Evolutionary conservation across 2,888 invertebrate genomes (phyloP), one percentile per base, ranked within the genome.

Genomic region (Stegana nigrithorax): DNA sequence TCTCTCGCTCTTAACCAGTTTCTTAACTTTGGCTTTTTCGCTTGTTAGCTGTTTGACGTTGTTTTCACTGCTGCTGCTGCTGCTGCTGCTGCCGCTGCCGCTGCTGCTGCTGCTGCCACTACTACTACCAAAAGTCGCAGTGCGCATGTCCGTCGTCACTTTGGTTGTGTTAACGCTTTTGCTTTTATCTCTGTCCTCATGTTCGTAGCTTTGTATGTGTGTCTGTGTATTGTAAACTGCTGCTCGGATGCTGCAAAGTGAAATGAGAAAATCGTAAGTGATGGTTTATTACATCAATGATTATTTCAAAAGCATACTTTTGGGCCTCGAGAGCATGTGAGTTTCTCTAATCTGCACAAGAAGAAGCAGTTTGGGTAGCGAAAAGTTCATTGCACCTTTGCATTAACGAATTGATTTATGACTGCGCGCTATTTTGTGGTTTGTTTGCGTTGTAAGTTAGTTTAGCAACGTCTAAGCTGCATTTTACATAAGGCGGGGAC

Each of bases 241-340:
- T n/a, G n/a, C n/a, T 10, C 12, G 73, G 75, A 78, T 75, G 76
- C 75, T 75, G 78, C n/a, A n/a, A n/a, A n/a, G n/a, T 51, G 56
- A 74, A 66, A 65, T 73, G 78, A 75, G 75, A 79, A 79, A 75
- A 72, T 75, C 78, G 71, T 77, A 75, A 78, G 68, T 72, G 70
- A n/a, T n/a, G n/a, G n/a, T 68, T 66, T 69, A 61, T 71, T 67
- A 61, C 65, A 60, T 65, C 59, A 66, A n/a, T 61, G 62, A 47
- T 55, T 60, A 66, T 65, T 63, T 66, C 67, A 53, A 60, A 56
- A 51, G 67, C 69, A 64, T 67, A 68, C 39, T 42, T 19, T 57
- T n/a, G 10, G 45, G 59, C 56, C 55, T 66, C 67, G 60, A 51
- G 64, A n/a, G 36, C 26, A 39, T 64, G 63, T 25, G 12, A 36